These are phyloP conservation scores for Sebastiscus albofasciatus DNA, from an alignment of 2,797 vertebrate species.

Conservation along the genomic window DNA sequence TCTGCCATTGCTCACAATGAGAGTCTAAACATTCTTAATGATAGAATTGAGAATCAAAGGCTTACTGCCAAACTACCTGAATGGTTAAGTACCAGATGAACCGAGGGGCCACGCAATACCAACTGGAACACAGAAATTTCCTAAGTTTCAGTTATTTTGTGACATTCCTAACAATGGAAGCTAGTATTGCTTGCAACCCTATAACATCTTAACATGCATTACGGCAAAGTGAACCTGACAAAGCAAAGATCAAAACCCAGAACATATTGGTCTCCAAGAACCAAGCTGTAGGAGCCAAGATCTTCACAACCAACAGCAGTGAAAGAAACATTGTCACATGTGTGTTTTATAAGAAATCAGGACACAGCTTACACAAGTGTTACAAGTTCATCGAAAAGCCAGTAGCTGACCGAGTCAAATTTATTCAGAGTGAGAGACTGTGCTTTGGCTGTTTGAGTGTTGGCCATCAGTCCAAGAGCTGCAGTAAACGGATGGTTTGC, in stretches of 20 bases:
- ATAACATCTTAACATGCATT: background rate
- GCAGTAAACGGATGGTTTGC: conserved; percentile 27
- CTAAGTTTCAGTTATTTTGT: conserved; percentile 36
- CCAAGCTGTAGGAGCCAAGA: background rate
- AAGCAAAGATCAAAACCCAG: background rate
- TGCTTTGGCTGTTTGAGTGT: conserved; percentile 40
- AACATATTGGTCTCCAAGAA: background rate
- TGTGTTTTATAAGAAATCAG: conserved; percentile 31
- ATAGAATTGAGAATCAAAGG: conserved; percentile 44
- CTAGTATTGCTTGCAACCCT: conserved; percentile 2
- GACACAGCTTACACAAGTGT: conserved; percentile 34
- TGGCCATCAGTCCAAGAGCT: conserved; percentile 34
- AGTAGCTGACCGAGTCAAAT: conserved; percentile 20
- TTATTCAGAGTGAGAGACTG: conserved; percentile 23
- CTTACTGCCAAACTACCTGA: conserved; percentile 5
- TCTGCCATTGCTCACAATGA: conserved; percentile 27
- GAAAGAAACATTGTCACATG: background rate
- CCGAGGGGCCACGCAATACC: conserved; percentile 14
- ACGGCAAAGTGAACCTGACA: background rate
- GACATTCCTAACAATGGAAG: conserved; percentile 17
- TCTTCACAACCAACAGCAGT: background rate
- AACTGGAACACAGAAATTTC: conserved; percentile 21
- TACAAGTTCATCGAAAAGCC: background rate
- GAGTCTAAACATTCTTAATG: conserved; percentile 18
- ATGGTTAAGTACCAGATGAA: background rate